Percentiles rank a stretch among this genome's conserved stretches.
Evolutionary conservation across 2,113 vertebrate genomes (phyloP).

Genomic region (Etheostoma spectabile): DNA sequence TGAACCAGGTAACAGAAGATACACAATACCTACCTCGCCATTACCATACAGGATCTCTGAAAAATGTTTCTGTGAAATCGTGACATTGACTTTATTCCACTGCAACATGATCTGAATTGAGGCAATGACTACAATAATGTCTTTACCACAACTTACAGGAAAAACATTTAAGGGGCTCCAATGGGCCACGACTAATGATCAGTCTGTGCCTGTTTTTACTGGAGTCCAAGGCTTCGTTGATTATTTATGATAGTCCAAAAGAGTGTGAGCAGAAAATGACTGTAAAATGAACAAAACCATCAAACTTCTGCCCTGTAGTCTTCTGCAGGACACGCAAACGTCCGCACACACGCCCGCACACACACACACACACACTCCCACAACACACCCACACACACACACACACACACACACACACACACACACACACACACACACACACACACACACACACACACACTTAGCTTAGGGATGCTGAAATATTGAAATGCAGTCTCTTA

Average conservation of each 20-base stretch:
- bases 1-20: not conserved
- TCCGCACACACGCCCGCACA: slow-evolving; percentile 6
- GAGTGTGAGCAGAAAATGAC: not conserved
- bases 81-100: not conserved
- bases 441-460: slow-evolving; percentile 9
- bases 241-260: not conserved
- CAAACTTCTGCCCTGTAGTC: slow-evolving; percentile 21
- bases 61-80: not conserved
- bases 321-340: not conserved
- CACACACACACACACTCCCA: slow-evolving; percentile 9
- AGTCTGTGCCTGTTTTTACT: not conserved
- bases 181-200: not conserved
- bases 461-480: slow-evolving; percentile 39
- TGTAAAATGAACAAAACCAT: not conserved
- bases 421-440: slow-evolving; percentile 6
- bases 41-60: not conserved
- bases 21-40: not conserved
- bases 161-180: slow-evolving; percentile 16
- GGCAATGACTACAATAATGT: slow-evolving; percentile 6
- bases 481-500: slow-evolving; percentile 55
- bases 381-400: slow-evolving; percentile 8
- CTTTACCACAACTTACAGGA: slow-evolving; percentile 18
- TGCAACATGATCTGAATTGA: not conserved
- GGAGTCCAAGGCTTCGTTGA: not conserved
- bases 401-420: slow-evolving; percentile 12